A percentile compares a stretch with the other conserved stretches of the same genome.
Evolutionary conservation across 1,140 invertebrate species (phyloP).

Genomic region (Lepidurus apus): DNA sequence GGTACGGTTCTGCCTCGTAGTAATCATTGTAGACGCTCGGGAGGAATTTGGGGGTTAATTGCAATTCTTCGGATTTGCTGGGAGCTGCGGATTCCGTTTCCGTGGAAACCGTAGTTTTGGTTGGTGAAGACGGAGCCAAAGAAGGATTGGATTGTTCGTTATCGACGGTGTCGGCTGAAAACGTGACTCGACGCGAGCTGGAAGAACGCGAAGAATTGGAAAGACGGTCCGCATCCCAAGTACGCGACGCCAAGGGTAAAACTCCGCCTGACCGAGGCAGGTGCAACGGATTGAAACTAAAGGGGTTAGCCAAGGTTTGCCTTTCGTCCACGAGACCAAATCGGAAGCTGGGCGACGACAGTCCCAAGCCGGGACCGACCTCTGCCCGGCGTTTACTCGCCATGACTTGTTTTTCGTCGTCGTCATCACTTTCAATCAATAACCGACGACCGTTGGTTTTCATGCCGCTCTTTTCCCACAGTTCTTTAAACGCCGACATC

Average conservation of each 20-base stretch:
- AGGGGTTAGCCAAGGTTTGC: not conserved
- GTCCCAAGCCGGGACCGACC: constrained; percentile 23
- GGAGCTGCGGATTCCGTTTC: not conserved
- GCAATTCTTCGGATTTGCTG: constrained; percentile 18
- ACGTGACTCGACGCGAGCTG: constrained; percentile 32
- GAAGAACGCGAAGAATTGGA: constrained; percentile 32
- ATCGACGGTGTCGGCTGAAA: constrained; percentile 33
- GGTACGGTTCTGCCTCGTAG: not conserved
- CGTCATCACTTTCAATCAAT: constrained; percentile 27
- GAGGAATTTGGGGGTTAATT: constrained; percentile 30
- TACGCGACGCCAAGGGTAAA: constrained; percentile 9
- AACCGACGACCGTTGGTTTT: not conserved
- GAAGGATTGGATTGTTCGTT: constrained; percentile 29
- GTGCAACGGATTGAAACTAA: not conserved
- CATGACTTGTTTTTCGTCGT: constrained; percentile 16
- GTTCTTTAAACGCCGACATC: constrained; percentile 30
- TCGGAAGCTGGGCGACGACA: constrained; percentile 21
- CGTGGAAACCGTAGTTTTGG: not conserved
- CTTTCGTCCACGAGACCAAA: constrained; percentile 23
- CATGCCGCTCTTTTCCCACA: constrained; percentile 29
- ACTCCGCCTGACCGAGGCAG: constrained; percentile 20
- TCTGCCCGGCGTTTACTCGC: constrained; percentile 14
- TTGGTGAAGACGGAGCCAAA: not conserved
- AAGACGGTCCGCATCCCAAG: constrained; percentile 24
- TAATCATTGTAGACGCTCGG: constrained; percentile 15